These are phyloP conservation scores for Rhynchophorus ferrugineus DNA, from an alignment of 1,140 invertebrate genomes.

Conservation along the genomic window DNA sequence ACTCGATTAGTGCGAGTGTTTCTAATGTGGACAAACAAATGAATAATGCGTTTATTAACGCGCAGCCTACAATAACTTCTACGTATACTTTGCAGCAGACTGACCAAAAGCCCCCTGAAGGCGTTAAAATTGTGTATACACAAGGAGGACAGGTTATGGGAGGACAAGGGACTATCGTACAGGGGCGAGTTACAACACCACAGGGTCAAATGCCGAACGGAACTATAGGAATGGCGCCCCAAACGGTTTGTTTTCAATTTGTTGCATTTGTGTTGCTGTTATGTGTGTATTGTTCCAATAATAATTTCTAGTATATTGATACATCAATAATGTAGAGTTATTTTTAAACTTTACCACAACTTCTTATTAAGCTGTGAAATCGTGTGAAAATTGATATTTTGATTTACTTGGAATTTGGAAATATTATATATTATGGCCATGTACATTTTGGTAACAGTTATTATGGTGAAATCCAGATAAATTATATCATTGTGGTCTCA, in stretches of 20 bases:
- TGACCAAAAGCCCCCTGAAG: constrained; percentile 40
- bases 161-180: constrained; percentile 36
- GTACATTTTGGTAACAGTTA: too few relatives aligned
- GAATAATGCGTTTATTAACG: constrained; percentile 35
- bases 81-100: constrained; percentile 34
- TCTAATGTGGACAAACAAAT: constrained; percentile 35
- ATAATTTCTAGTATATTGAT: too few relatives aligned
- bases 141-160: constrained; percentile 36
- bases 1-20: constrained; percentile 41
- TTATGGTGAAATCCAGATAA: too few relatives aligned
- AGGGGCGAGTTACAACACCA: constrained; percentile 44
- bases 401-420: too few relatives aligned
- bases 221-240: constrained; percentile 43
- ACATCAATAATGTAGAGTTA: too few relatives aligned
- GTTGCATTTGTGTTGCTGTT: too few relatives aligned
- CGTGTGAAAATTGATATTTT: too few relatives aligned
- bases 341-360: too few relatives aligned
- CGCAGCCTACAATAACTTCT: constrained; percentile 29
- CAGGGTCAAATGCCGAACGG: constrained; percentile 52
- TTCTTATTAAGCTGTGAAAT: too few relatives aligned
- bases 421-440: too few relatives aligned
- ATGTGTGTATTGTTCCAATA: too few relatives aligned
- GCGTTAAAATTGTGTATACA: constrained; percentile 47
- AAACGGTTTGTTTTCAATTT: constrained; percentile 28
- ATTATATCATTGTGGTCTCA: too few relatives aligned